Base-by-base conservation (phyloP, 1,140 invertebrate genomes). In the Lordiphosa clarofinis region DNA sequence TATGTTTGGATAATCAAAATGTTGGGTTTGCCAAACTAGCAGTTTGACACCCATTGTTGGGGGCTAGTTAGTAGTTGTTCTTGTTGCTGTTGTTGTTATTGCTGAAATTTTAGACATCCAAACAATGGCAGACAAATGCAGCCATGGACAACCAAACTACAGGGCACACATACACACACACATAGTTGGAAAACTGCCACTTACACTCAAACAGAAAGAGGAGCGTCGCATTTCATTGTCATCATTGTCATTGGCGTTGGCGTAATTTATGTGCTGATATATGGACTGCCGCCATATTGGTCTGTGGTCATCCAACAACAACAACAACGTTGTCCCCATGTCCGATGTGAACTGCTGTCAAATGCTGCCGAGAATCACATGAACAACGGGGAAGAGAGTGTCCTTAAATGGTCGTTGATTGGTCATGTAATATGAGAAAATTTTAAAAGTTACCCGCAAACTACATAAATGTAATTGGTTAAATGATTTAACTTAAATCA, bases 221-320 rank as follows among this genome's bases (percentile, higher is more conserved):
- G 35, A 50, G 62, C 60, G 35, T 74, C 65, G 57, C 72, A 65
- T 74, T 74, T 74, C 72, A 74, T 75, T 74, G 71, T 64, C 71
- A 58, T 69, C 71, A 74, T 73, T 74, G 72, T 74, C 72, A 74
- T 65, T 74, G 72, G 72, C 55, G 71, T 64, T 52, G 64, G 37
- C 53, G 59, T 74, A 74, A 74, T 74, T 46, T 46, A 46, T 46
- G 43, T 46, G 11, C 43, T 46, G 21, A 46, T 46, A 46, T 46
- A 46, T 46, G 24, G 43, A 1, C 6, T 5, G 7, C 1, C 12
- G 33, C 12, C 19, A 65, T 9, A 61, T 70, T 70, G 13, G 67
- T 43, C 7, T 70, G 56, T 63, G 65, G 65, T 19, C 60, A 70
- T 4, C 59, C 11, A 28, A 70, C 50, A 37, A 64, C 65, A 24